Percentiles rank a stretch among this genome's conserved stretches.
phyloP scores from a whole-genome alignment of 2,888 invertebrate genomes.

The Homarus gammarus region DNA sequence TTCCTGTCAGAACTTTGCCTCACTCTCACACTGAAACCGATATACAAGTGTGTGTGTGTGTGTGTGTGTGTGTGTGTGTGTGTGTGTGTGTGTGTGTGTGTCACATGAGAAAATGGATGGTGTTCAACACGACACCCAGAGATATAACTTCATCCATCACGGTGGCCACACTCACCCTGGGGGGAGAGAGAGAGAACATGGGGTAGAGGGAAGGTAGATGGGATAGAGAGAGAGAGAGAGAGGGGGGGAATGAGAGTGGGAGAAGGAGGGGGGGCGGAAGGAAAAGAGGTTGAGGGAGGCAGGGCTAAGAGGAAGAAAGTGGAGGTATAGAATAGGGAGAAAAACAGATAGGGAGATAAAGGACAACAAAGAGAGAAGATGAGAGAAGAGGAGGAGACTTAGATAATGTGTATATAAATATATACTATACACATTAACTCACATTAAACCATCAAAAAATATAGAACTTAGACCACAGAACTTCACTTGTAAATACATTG shows the following conservation, averaged over 20 bases:
- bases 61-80: conserved; percentile 4
- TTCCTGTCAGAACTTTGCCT: too few species aligned
- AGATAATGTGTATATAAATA: too few species aligned
- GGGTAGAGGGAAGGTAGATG: background rate
- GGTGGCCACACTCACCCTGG: background rate
- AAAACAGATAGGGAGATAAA: too few species aligned
- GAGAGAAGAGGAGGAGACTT: too few species aligned
- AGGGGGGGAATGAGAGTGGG: background rate
- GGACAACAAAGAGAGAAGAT: too few species aligned
- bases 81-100: background rate
- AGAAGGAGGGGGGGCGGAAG: background rate
- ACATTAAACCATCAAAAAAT: too few species aligned
- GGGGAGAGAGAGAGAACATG: background rate
- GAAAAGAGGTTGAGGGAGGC: background rate
- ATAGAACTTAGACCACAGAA: too few species aligned
- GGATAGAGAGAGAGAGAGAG: background rate
- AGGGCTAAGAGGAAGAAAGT: background rate
- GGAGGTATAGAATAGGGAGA: too few species aligned
- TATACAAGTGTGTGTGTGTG: too few species aligned
- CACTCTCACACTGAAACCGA: too few species aligned
- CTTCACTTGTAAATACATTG: too few species aligned
- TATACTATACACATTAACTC: too few species aligned
- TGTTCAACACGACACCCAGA: background rate
- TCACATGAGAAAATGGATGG: background rate
- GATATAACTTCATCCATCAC: conserved; percentile 12